phyloP scores from a whole-genome alignment of 64 coral and sea anemone species.

The Stylophora pistillata region DNA sequence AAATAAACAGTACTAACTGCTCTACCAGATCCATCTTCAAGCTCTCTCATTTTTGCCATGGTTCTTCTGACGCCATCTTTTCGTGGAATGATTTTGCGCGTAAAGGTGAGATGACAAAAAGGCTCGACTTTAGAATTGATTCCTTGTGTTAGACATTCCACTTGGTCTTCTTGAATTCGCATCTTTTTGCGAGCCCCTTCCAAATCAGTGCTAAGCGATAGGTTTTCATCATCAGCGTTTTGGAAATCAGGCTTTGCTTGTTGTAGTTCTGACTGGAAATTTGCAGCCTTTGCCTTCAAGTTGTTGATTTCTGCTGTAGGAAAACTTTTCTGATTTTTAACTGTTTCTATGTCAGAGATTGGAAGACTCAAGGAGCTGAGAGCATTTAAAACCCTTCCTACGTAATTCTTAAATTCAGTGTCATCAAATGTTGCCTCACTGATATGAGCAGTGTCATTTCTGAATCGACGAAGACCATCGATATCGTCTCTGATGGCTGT shows the following conservation, averaged over 20 bases:
- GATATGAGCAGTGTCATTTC: constrained; percentile 29
- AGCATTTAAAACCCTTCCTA: not conserved
- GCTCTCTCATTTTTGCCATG: not conserved
- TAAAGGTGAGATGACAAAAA: constrained; percentile 23
- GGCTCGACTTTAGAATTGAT: not conserved
- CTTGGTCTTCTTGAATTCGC: not conserved
- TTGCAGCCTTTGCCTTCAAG: not conserved
- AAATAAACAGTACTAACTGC: constrained; percentile 47
- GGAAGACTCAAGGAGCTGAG: not conserved
- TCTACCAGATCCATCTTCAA: not conserved
- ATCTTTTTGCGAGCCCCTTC: not conserved
- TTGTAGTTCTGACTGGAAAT: not conserved
- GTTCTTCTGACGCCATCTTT: not conserved
- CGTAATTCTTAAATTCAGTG: not conserved
- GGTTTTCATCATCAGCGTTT: too few relatives aligned
- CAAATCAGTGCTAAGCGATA: too few relatives aligned
- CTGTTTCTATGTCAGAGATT: not conserved
- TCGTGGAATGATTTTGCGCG: not conserved
- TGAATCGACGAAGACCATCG: constrained; percentile 2
- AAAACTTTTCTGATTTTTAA: constrained; percentile 29
- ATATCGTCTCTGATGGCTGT: not conserved
- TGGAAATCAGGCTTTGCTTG: not conserved
- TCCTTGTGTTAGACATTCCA: not conserved
- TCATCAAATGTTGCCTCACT: not conserved
- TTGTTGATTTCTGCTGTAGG: not conserved